Evolutionary conservation across 1,140 invertebrate genomes (phyloP).

Genomic region (Scaptomyza graminum): DNA sequence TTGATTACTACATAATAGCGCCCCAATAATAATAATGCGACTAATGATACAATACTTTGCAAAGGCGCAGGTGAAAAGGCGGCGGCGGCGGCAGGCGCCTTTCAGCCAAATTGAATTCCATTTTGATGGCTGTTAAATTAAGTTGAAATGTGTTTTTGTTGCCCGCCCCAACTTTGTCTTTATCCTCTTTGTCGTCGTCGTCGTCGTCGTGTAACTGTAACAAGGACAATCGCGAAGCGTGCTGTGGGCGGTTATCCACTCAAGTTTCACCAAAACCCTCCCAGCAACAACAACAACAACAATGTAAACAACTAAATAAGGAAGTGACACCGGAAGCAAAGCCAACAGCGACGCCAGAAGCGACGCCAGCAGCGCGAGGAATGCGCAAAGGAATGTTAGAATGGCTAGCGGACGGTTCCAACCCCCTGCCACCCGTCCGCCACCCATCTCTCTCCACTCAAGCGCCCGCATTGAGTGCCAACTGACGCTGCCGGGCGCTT

Average conservation of each 20-base stretch:
- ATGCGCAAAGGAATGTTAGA: slow-evolving; percentile 71
- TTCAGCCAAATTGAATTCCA: slow-evolving; percentile 74
- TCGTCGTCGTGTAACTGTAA: slow-evolving; percentile 29
- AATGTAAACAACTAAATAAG: slow-evolving; percentile 79
- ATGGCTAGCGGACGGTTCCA: slow-evolving; percentile 13
- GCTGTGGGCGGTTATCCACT: slow-evolving; percentile 11
- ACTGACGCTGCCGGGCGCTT: slow-evolving; percentile 33
- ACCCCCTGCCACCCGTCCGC: too few relatives aligned
- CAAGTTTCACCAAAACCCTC: slow-evolving; percentile 42
- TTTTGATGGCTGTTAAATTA: slow-evolving; percentile 74
- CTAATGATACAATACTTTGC: slow-evolving; percentile 62
- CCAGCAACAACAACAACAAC: slow-evolving; percentile 33
- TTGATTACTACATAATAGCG: slow-evolving; percentile 78
- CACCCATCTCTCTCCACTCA: too few relatives aligned
- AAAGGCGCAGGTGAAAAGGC: background rate
- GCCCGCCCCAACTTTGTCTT: too few relatives aligned
- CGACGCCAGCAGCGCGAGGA: slow-evolving; percentile 42
- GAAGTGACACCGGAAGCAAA: slow-evolving; percentile 76
- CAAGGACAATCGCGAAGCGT: slow-evolving; percentile 47
- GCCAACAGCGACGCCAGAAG: slow-evolving; percentile 10
- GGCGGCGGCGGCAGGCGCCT: slow-evolving; percentile 36
- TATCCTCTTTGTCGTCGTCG: too few relatives aligned
- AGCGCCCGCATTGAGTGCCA: slow-evolving; percentile 30
- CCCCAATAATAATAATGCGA: slow-evolving; percentile 66
- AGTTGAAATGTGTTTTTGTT: slow-evolving; percentile 47